These are phyloP conservation scores for Leptoteleia sp. DNA, from an alignment of 1,140 invertebrate species.

Conservation along the genomic window DNA sequence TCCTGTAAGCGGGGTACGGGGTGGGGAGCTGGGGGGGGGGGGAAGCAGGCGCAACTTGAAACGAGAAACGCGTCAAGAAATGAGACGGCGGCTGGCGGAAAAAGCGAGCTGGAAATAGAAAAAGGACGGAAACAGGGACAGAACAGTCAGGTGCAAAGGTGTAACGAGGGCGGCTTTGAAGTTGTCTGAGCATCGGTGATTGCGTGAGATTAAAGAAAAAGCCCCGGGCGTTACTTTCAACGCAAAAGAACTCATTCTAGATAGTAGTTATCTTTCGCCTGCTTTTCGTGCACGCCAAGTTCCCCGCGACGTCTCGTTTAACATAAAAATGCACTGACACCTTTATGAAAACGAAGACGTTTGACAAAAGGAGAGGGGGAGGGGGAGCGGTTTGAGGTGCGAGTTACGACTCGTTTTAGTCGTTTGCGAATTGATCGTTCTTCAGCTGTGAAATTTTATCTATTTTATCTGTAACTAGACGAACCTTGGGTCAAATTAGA, in stretches of 20 bases:
- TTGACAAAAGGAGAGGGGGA: too few relatives aligned
- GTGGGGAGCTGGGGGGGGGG: neutral
- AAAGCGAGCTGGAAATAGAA: constrained; percentile 12
- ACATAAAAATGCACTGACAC: constrained; percentile 50
- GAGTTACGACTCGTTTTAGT: too few relatives aligned
- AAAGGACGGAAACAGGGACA: constrained; percentile 13
- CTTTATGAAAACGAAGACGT: constrained; percentile 33
- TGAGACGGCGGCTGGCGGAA: constrained; percentile 19
- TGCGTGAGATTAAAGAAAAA: constrained; percentile 66
- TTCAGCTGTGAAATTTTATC: too few relatives aligned
- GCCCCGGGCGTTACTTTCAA: constrained; percentile 59
- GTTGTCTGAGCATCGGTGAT: constrained; percentile 65
- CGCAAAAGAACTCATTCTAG: constrained; percentile 64
- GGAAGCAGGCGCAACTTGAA: neutral
- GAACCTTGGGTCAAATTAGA: too few relatives aligned
- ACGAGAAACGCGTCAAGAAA: constrained; percentile 29
- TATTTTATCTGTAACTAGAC: too few relatives aligned
- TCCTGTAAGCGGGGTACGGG: neutral
- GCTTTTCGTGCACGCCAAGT: constrained; percentile 16
- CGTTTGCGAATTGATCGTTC: too few relatives aligned
- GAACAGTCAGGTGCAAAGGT: constrained; percentile 59
- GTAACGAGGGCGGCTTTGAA: constrained; percentile 66
- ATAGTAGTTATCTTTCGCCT: constrained; percentile 63
- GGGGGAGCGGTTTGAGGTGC: too few relatives aligned
- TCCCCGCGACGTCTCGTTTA: constrained; percentile 40